Evolutionary conservation across 1,140 invertebrate genomes (phyloP).

Genomic region (Nasonia giraulti): DNA sequence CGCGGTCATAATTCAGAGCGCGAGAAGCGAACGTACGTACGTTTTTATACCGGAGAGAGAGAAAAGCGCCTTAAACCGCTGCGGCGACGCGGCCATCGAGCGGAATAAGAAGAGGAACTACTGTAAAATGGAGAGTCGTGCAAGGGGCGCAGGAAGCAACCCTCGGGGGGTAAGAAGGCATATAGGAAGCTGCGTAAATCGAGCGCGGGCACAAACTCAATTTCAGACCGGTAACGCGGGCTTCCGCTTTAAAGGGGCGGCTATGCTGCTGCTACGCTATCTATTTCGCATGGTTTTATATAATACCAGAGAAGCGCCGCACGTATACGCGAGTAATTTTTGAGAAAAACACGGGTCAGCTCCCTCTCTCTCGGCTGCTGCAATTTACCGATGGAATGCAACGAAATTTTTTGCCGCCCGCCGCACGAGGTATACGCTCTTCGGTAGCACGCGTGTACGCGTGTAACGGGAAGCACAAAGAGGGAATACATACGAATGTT

Average conservation of each 20-base stretch:
- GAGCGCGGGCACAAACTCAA: conserved; percentile 62
- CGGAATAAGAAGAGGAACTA: background rate
- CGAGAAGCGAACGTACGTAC: background rate
- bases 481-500: too few relatives aligned
- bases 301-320: background rate
- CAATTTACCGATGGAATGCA: conserved; percentile 4
- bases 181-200: conserved; percentile 74
- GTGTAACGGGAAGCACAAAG: too few relatives aligned
- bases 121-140: too few relatives aligned
- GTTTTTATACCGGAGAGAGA: background rate
- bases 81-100: background rate
- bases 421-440: background rate
- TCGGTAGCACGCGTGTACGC: too few relatives aligned
- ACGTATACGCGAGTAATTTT: background rate
- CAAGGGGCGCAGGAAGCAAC: background rate
- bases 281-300: background rate
- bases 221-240: conserved; percentile 43
- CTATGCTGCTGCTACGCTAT: background rate
- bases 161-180: conserved; percentile 69
- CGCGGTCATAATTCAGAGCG: background rate
- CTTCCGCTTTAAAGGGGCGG: conserved; percentile 44
- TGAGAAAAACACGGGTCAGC: background rate
- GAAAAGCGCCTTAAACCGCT: background rate
- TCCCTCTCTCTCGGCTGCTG: background rate
- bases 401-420: background rate